Evolutionary conservation across 1,140 invertebrate genomes (phyloP).

Genomic region (Hycleus cichorii): DNA sequence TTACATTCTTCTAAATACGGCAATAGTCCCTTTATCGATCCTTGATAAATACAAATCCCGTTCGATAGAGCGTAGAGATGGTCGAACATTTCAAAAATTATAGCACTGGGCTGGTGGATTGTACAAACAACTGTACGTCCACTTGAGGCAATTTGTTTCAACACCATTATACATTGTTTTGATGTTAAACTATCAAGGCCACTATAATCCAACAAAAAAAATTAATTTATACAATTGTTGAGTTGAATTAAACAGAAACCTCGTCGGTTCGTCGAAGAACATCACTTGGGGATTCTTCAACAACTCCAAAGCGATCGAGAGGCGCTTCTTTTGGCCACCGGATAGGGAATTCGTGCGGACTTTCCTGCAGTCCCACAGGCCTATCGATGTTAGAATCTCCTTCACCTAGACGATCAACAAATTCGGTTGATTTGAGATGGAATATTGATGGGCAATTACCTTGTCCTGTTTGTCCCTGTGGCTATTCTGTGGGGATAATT

Average conservation of each 20-base stretch:
- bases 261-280: constrained; percentile 91
- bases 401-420: constrained; percentile 46
- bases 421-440: too few species aligned
- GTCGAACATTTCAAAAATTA: constrained; percentile 85
- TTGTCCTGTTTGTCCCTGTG: constrained; percentile 56
- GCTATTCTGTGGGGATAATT: constrained; percentile 56
- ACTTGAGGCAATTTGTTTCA: constrained; percentile 65
- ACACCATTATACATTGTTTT: constrained; percentile 68
- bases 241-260: constrained; percentile 46
- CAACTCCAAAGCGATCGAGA: constrained; percentile 80
- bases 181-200: constrained; percentile 81
- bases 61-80: constrained; percentile 75
- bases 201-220: constrained; percentile 43
- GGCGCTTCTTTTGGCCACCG: constrained; percentile 79
- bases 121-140: constrained; percentile 69
- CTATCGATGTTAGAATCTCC: constrained; percentile 65
- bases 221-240: neutral
- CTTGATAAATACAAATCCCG: constrained; percentile 78
- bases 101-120: constrained; percentile 87
- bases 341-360: constrained; percentile 68
- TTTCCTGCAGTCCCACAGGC: constrained; percentile 55
- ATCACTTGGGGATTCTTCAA: constrained; percentile 84
- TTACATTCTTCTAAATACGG: constrained; percentile 67
- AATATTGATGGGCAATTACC: constrained; percentile 34
- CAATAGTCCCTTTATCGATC: constrained; percentile 61